phyloP scores from a whole-genome alignment of 2,113 vertebrate genomes.

The Callocephalon fimbriatum region DNA sequence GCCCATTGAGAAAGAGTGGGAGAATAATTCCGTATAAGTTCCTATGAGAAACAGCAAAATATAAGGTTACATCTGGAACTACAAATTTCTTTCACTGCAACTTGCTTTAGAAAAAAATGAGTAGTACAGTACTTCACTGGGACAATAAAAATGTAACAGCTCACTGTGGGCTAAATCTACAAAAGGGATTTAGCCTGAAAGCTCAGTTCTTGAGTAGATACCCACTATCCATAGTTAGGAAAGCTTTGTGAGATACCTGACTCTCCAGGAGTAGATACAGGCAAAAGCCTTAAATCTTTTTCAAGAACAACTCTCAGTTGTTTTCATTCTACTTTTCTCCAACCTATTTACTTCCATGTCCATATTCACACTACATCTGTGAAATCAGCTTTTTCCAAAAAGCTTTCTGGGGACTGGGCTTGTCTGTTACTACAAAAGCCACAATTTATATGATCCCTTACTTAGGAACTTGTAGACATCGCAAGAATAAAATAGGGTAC shows the following conservation, averaged over 20 bases:
- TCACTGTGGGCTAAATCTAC: not conserved
- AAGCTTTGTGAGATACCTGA: not conserved
- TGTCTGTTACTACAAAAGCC: not conserved
- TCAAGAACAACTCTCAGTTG: not conserved
- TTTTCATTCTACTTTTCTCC: not conserved
- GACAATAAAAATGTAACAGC: not conserved
- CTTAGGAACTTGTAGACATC: not conserved
- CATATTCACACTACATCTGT: not conserved
- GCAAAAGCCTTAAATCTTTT: not conserved
- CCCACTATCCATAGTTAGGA: not conserved
- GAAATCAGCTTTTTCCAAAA: not conserved
- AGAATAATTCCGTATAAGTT: not conserved
- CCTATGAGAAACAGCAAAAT: not conserved
- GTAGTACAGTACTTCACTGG: not conserved
- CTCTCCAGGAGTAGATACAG: not conserved
- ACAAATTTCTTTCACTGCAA: not conserved
- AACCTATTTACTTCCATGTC: not conserved
- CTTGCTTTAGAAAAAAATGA: not conserved
- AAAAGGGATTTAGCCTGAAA: not conserved
- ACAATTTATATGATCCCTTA: not conserved
- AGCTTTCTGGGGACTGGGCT: not conserved
- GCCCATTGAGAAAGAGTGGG: not conserved
- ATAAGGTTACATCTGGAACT: not conserved
- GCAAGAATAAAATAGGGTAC: fast-evolving
- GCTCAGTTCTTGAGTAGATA: not conserved